Base-by-base conservation (phyloP, 2,888 invertebrate species). In the Rhodophaea formosa region DNA sequence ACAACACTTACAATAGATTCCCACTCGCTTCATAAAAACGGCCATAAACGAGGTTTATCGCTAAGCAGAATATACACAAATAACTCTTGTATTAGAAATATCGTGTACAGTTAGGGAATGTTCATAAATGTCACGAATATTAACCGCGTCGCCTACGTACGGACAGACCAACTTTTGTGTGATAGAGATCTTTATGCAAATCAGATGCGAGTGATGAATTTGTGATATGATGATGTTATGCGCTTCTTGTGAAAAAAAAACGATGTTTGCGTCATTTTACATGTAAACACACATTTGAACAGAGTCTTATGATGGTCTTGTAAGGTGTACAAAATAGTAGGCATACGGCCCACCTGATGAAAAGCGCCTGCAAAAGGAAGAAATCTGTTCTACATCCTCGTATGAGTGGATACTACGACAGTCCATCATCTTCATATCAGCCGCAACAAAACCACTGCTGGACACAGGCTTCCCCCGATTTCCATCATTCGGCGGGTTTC, bases 111-210 rank as follows among this genome's bases (percentile, higher is more conserved):
- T 72, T 71, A 68, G 61, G 65, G 66, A 67, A 69, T 63, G 64
- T 62, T 64, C 66, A 71, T 74, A 73, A 74, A 74, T 59, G 71
- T 72, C 72, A 66, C 64, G 62, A 65, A 67, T 68, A 70, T 71
- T 65, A 69, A 74, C 64, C 66, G 70, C 65, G 47, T 52, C 57
- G 58, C 62, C 62, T 54, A 59, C 63, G 59, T 53, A 59, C 23
- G 14, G 23, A 46, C 54, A 39, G 30, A 53, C 57, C n/a, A 17
- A 29, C 42, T 17, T 30, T n/a, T 45, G 45, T 56, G 23, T 46
- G 58, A 8, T 53, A 59, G 45, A 59, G 59, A 54, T 63, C 62
- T 59, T 64, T 66, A 67, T 65, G 66, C 58, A 56, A 62, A 67
- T 63, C 39, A 35, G n/a, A 30, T 5, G n/a, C 35, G 17, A 14